phyloP scores from a whole-genome alignment of 2,797 vertebrate genomes.

The Protonibea diacanthus region DNA sequence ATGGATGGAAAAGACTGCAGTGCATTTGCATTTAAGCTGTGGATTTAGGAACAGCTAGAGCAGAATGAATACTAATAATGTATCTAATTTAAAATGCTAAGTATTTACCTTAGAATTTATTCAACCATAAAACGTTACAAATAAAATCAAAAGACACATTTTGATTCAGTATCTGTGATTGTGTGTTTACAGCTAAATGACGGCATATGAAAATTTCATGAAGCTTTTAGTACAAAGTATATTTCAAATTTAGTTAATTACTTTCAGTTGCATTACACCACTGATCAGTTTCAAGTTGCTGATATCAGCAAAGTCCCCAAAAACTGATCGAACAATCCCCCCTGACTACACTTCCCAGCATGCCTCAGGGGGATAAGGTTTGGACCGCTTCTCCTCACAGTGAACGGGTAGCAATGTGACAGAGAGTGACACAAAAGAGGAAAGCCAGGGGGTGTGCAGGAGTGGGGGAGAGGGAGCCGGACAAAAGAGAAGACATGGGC shows the following conservation, averaged over 20 bases:
- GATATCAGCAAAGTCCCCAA: conserved; percentile 52
- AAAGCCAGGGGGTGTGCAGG: conserved; percentile 85
- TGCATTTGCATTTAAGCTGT: conserved; percentile 84
- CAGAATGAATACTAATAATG: conserved; percentile 83
- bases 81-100: conserved; percentile 86
- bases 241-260: background rate
- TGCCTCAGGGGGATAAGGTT: conserved; percentile 82
- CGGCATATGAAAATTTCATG: conserved; percentile 32
- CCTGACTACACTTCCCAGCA: conserved; percentile 88
- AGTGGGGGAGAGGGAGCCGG: conserved; percentile 82
- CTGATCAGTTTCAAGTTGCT: conserved; percentile 49
- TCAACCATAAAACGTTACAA: conserved; percentile 61
- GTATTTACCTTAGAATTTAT: conserved; percentile 80
- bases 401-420: conserved; percentile 83
- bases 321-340: conserved; percentile 45
- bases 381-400: conserved; percentile 83
- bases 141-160: conserved; percentile 62
- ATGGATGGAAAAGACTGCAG: conserved; percentile 75
- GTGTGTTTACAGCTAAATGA: conserved; percentile 41
- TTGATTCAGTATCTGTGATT: conserved; percentile 50
- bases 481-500: conserved; percentile 89
- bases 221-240: conserved; percentile 6
- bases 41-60: conserved; percentile 77
- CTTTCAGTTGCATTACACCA: conserved; percentile 8
- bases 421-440: conserved; percentile 87